Base-by-base conservation (phyloP, 2,888 invertebrate genomes). In the Dione juno region DNA sequence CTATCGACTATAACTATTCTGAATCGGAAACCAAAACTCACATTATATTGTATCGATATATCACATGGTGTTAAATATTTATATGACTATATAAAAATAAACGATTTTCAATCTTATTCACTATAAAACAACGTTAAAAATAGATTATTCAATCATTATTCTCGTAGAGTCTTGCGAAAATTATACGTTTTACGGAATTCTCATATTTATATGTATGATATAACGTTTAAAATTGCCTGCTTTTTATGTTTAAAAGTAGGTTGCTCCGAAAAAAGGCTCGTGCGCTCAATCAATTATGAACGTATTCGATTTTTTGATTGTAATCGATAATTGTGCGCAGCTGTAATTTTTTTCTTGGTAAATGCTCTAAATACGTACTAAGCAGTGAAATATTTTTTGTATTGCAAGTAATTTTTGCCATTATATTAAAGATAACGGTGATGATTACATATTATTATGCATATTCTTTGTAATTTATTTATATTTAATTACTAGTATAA, bases 261-360 rank as follows among this genome's bases (percentile, higher is more conserved):
- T 70, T 73, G 67, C 67, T 63, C 66, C 67, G 64, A 72, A 74
- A 68, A 72, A 74, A 76, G 79, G 80, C 83, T 83, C 85, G 88
- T 88, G 88, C 89, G 88, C 82, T 82, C 86, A 84, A 84, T 86
- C 89, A 86, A 90, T 91, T 89, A 88, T 81, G 80, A 85, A 84
- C 81, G 81, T 83, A 86, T 87, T 87, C 88, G 86, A 86, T 89
- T 88, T 83, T 84, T 82, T 82, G 88, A 88, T 89, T 82, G 82
- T 86, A 88, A 90, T 91, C 89, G 85, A 83, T 88, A 89, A 89
- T 87, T 82, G 82, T 80, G 85, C 86, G 83, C 86, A 87, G 84
- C 84, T 88, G 87, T 86, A 82, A 84, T 85, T 84, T 82, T 84
- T 81, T 82, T 80, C n/a, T 69, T 59, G 74, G 77, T 74, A 76